Base-by-base conservation (phyloP, 1,140 invertebrate genomes). In the Hyposmocoma kahamanoa region DNA sequence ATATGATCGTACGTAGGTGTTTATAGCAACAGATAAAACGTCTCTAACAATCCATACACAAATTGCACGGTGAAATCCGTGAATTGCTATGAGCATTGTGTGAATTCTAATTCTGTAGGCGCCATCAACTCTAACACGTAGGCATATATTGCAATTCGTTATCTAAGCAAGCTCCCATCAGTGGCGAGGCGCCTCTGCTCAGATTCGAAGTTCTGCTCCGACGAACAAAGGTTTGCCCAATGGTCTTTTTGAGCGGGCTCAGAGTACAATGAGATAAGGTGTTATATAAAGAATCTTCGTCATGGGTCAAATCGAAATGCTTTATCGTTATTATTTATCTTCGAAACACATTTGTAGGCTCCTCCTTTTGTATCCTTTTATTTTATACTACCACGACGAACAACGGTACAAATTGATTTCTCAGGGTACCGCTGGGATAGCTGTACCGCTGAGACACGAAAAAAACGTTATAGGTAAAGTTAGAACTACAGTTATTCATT, bases 241-340 rank as follows among this genome's bases (percentile, higher is more conserved):
- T 57, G 44, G 54, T 49, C 55, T 62, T 62, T 63, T 62, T 63
- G 57, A 60, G 53, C 36, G 42, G 38, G 42, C 48, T n/a, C 50
- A 22, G 53, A 50, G 20, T 52, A 60, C 57, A 67, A 67, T 60
- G 49, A 63, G 53, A 59, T 60, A 54, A 59, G 62, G 47, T 53
- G 50, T 56, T 50, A 62, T 56, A 60, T 70, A 68, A 57, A 66
- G 56, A 68, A 63, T 60, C 44, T 60, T 50, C 32, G 56, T 38
- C 53, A 49, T 53, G 60, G 65, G 65, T 58, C 59, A 58, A 68
- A 66, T 64, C 47, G 58, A 62, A 51, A 59, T 55, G 47, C 50
- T 61, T 61, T 60, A 68, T 67, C 65, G 59, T 64, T 63, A 63
- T 61, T 72, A 72, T 69, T 69, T 67, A 72, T 72, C 57, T 64